Conservation (phyloP, 2,888 invertebrate genomes). For the Andricus quercusramuli region DNA sequence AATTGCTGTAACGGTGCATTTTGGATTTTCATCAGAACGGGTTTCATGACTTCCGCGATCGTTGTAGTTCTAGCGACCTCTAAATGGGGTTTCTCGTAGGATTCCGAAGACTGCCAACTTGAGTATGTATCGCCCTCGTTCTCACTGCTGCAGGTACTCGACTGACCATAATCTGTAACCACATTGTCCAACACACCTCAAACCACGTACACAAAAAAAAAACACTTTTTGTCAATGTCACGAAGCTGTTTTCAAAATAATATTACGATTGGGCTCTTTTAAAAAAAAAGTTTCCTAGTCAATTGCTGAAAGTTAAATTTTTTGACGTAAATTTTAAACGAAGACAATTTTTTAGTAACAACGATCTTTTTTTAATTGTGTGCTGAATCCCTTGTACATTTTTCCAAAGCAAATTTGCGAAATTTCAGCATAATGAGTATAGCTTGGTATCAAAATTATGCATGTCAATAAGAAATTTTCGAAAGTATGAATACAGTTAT, state of each 20-base stretch:
- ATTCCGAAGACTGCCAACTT: constrained; percentile 47
- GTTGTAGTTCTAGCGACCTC: constrained; percentile 62
- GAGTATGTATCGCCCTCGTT: constrained; percentile 49
- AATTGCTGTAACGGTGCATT: constrained; percentile 1
- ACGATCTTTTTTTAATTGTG: constrained; percentile 14
- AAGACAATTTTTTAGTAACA: constrained; percentile 27
- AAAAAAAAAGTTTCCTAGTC: background rate
- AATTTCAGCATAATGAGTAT: background rate
- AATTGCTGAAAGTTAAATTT: constrained; percentile 9
- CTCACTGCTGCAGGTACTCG: constrained; percentile 59
- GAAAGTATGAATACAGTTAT: background rate
- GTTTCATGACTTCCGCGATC: constrained; percentile 64
- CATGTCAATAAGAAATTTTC: too few relatives aligned
- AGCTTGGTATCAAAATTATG: background rate
- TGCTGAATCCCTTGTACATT: constrained; percentile 27
- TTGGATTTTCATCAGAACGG: constrained; percentile 55
- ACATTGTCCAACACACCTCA: constrained; percentile 69
- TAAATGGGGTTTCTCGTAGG: constrained; percentile 58
- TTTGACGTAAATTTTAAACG: background rate
- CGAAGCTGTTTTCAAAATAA: constrained; percentile 11
- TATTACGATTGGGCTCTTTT: constrained; percentile 12
- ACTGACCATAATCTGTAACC: constrained; percentile 68
- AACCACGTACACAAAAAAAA: constrained; percentile 44
- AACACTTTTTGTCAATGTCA: background rate
- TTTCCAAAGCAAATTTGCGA: constrained; percentile 5